phyloP scores from a whole-genome alignment of 30 jellyfish, hydroid and myxozoan genomes.

The Chrysaora quinquecirrha region DNA sequence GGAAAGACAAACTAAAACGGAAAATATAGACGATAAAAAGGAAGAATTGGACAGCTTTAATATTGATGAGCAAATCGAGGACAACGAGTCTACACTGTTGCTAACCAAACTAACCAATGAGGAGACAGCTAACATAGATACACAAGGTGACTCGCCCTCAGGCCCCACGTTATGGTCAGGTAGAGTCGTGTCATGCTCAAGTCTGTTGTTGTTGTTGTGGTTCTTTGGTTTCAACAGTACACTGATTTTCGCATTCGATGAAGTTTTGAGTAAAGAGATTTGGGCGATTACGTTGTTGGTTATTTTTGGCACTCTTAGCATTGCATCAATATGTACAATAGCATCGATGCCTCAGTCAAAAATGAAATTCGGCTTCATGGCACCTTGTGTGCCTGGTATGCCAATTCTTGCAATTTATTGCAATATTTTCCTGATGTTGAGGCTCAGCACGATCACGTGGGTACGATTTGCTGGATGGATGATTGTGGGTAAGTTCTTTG shows the following conservation, averaged over 20 bases:
- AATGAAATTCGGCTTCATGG: conserved; percentile 90
- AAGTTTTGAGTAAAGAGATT: conserved; percentile 55
- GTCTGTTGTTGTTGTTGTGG: conserved; percentile 86
- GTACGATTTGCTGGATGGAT: conserved; percentile 98
- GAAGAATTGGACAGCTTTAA: conserved; percentile 14
- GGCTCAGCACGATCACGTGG: conserved; percentile 96
- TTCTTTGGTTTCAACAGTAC: conserved; percentile 95
- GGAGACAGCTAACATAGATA: neutral
- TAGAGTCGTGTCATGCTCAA: conserved; percentile 83
- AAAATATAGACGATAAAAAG: too few species aligned
- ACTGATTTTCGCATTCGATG: conserved; percentile 85
- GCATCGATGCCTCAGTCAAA: conserved; percentile 97
- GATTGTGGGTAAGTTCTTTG: conserved; percentile 92
- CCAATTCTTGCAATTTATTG: conserved; percentile 95
- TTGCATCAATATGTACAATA: conserved; percentile 71
- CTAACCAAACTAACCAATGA: conserved; percentile 23
- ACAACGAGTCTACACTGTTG: conserved; percentile 32
- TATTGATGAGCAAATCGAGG: conserved; percentile 51
- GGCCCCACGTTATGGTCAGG: conserved; percentile 89
- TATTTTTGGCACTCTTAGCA: conserved; percentile 75
- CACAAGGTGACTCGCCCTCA: conserved; percentile 5
- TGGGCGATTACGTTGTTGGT: conserved; percentile 70
- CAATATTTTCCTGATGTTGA: conserved; percentile 91
- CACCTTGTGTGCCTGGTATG: conserved; percentile 99
- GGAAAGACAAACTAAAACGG: conserved; percentile 2